These are phyloP conservation scores for Thymallus thymallus DNA, from an alignment of 2,113 vertebrate genomes.

Conservation along the genomic window DNA sequence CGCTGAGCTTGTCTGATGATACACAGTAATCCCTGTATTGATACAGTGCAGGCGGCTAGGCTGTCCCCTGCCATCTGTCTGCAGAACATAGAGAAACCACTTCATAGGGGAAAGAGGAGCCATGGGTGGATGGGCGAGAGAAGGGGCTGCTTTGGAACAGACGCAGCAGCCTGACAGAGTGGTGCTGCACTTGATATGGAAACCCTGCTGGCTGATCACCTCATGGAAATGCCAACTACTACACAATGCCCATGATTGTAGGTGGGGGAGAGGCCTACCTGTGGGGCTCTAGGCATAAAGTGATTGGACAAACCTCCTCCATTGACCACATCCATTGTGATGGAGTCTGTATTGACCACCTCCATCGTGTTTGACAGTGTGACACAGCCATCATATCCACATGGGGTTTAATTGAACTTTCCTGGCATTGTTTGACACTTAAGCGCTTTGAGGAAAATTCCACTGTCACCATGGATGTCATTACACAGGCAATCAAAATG, in stretches of 20 bases:
- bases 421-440: too few species aligned
- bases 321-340: not conserved
- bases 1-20: not conserved
- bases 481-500: not conserved
- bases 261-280: too few species aligned
- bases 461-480: not conserved
- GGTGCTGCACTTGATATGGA: not conserved
- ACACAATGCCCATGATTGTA: not conserved
- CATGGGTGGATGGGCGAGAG: not conserved
- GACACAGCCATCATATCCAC: too few species aligned
- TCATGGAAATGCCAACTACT: not conserved
- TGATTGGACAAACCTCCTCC: too few species aligned
- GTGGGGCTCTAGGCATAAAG: too few species aligned
- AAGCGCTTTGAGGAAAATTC: not conserved
- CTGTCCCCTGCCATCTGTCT: constrained; percentile 23
- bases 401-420: too few species aligned
- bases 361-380: too few species aligned
- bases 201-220: not conserved
- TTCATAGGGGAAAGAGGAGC: not conserved
- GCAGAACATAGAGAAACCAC: not conserved
- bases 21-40: constrained; percentile 22
- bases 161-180: too few species aligned
- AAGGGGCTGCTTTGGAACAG: not conserved
- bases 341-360: too few species aligned
- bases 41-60: constrained; percentile 14